Conservation (phyloP, 2,888 invertebrate species). For the Dyspetes luteomarginatus region DNA sequence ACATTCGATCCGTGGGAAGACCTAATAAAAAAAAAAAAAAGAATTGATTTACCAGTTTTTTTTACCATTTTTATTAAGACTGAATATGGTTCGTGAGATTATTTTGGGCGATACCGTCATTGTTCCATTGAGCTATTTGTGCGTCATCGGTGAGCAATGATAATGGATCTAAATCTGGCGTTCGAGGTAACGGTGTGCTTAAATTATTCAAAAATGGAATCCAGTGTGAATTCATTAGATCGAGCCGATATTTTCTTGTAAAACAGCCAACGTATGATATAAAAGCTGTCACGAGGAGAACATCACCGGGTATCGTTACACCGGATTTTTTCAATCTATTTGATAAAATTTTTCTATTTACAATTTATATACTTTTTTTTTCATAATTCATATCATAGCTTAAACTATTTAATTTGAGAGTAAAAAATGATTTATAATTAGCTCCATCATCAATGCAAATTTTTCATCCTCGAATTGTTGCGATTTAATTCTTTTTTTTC, state of each 20-base stretch:
- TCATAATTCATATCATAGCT: not conserved
- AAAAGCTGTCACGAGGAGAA: slow-evolving; percentile 94
- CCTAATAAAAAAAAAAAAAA: slow-evolving; percentile 78
- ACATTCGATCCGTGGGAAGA: slow-evolving; percentile 96
- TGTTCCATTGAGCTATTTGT: slow-evolving; percentile 96
- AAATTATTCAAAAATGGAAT: slow-evolving; percentile 90
- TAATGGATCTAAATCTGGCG: slow-evolving; percentile 91
- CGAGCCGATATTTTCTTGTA: slow-evolving; percentile 91
- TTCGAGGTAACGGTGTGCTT: slow-evolving; percentile 91
- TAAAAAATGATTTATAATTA: too few species aligned
- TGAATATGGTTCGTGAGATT: not conserved
- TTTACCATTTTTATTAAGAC: too few species aligned
- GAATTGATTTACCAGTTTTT: not conserved
- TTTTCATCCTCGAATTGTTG: too few species aligned
- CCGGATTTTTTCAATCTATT: slow-evolving; percentile 89
- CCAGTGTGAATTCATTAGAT: slow-evolving; percentile 92
- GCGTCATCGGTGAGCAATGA: slow-evolving; percentile 96
- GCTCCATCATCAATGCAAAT: too few species aligned
- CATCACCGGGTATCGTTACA: slow-evolving; percentile 94
- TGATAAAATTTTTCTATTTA: slow-evolving; percentile 61
- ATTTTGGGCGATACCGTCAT: slow-evolving; percentile 87
- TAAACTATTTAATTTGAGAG: too few species aligned
- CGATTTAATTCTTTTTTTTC: too few species aligned
- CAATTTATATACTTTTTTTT: not conserved
- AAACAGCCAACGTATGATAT: slow-evolving; percentile 98